Conservation (phyloP, 2,888 invertebrate genomes). For the Xiphydria camelus region DNA sequence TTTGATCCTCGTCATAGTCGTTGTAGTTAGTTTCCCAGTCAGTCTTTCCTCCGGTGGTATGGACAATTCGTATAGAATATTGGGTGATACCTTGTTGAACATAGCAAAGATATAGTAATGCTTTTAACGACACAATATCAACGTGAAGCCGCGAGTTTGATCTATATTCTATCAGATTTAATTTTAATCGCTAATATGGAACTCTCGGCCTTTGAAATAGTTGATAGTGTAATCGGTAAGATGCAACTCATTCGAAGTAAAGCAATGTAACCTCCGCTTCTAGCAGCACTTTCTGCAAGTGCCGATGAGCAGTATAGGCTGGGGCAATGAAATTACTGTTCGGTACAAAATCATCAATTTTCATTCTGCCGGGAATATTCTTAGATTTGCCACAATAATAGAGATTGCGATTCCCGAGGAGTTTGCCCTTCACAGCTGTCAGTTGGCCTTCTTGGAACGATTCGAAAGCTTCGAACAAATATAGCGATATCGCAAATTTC, state of each 20-base stretch:
- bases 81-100: constrained; percentile 60
- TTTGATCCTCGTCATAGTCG: constrained; percentile 44
- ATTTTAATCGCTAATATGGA: no score
- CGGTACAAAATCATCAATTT: constrained; percentile 68
- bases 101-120: no score
- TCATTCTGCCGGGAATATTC: constrained; percentile 61
- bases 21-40: constrained; percentile 51
- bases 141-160: no score
- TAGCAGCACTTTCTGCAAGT: constrained; percentile 58
- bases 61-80: constrained; percentile 59
- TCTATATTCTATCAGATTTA: no score
- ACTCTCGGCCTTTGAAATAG: no score
- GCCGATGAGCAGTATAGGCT: constrained; percentile 66
- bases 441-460: constrained; percentile 76
- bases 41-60: constrained; percentile 58
- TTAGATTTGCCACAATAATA: constrained; percentile 67
- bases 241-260: neutral
- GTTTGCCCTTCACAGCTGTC: constrained; percentile 70
- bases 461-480: constrained; percentile 71
- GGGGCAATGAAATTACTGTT: constrained; percentile 81
- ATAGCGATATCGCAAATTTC: constrained; percentile 77
- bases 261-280: constrained; percentile 29
- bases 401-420: constrained; percentile 85
- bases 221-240: no score
- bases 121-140: no score